Evolutionary conservation across 2,888 invertebrate genomes (phyloP), one percentile per base, ranked within the genome.

Genomic region (Gryllus longicercus): DNA sequence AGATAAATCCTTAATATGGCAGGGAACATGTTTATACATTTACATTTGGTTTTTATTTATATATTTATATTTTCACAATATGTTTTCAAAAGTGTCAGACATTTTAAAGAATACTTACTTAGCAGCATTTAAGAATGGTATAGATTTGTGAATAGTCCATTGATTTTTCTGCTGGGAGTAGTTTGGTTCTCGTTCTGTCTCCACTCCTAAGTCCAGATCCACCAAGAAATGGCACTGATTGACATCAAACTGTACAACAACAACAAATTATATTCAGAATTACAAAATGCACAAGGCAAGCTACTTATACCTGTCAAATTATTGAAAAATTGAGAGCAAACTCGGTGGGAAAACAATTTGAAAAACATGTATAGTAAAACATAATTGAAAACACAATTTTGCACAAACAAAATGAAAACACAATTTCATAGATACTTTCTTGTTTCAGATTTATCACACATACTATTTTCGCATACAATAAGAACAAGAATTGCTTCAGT

Each of bases 161-260:
- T 88, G 87, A 38, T 91, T 90, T 77, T 88, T 90, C 83, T 91
- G 90, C 51, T 90, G 89, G 23, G 93, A 90, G 88, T 96, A 97
- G 83, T 92, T 92, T 0, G 96, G 97, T 86, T 97, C 95, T 76
- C 93, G 86, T 0, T 87, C 85, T 0, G 93, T 92, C 80, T 93
- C 91, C 2, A 23, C 23, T 0, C 92, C 93, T 63, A 92, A 87
- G 86, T 96, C 95, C 11, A 96, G 90, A 88, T 97, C 96, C 77
- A 97, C 88, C 49, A 98, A 87, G 86, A 95, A 97, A 88, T 97
- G 93, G 85, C 97, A 97, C 79, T 92, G 90, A 1, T 90, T 90
- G 11, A 94, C 89, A 82, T 92, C 90, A 82, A 95, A 90, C 91
- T 96, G 91, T 82, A 92, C 91, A 81, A 90, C 87, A 82, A 80